Evolutionary conservation across 2,888 invertebrate species (phyloP).

Genomic region (Andrena camellia): DNA sequence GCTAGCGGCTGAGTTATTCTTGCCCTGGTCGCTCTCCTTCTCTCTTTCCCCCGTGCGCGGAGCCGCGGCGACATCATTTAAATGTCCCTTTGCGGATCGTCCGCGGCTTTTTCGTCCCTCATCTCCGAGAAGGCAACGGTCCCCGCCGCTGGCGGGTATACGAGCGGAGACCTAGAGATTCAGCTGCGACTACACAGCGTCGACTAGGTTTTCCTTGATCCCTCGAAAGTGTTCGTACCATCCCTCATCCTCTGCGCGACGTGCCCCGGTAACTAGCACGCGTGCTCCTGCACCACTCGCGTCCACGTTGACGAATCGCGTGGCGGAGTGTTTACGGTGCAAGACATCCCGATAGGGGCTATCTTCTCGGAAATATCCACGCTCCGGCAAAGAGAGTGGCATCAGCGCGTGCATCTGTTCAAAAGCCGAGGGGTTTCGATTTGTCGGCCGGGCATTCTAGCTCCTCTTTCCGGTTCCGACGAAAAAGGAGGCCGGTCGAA

Average conservation of each 20-base stretch:
- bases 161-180: slow-evolving; percentile 71
- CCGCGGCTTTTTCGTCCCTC: slow-evolving; percentile 82
- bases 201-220: slow-evolving; percentile 56
- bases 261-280: background rate
- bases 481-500: slow-evolving; percentile 34
- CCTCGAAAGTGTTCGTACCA: background rate
- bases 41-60: slow-evolving; percentile 51
- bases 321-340: background rate
- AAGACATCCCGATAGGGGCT: background rate
- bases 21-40: slow-evolving; percentile 57
- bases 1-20: slow-evolving; percentile 81
- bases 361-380: background rate
- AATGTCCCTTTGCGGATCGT: slow-evolving; percentile 82
- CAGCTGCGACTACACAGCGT: slow-evolving; percentile 63
- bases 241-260: background rate
- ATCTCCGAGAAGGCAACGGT: slow-evolving; percentile 79
- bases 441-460: slow-evolving; percentile 28
- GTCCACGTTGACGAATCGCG: background rate
- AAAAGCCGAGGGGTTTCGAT: background rate
- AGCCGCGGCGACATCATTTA: slow-evolving; percentile 82
- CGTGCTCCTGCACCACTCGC: background rate
- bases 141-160: slow-evolving; percentile 63
- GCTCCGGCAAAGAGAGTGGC: background rate
- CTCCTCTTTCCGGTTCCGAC: slow-evolving; percentile 35
- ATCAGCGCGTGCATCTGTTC: slow-evolving; percentile 2